Conservation (phyloP, 2,888 invertebrate genomes). For the Sarcophaga subvicina region DNA sequence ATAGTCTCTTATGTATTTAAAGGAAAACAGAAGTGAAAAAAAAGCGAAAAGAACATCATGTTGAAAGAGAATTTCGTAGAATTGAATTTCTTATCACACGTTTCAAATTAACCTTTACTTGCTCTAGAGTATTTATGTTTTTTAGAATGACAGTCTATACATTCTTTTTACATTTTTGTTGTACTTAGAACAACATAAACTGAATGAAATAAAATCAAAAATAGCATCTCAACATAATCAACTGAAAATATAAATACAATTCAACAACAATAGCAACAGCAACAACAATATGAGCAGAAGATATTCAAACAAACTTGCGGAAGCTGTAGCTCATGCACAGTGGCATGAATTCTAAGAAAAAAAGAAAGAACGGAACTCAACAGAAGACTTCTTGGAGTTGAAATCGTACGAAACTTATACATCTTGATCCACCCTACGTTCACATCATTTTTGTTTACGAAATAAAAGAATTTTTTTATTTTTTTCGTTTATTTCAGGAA, state of each 20-base stretch:
- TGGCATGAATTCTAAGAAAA: background rate
- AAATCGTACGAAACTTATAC: too few relatives aligned
- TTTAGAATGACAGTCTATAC: background rate
- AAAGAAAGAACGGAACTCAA: too few relatives aligned
- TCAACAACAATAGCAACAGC: conserved; percentile 4
- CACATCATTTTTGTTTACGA: too few relatives aligned
- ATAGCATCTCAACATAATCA: conserved; percentile 34
- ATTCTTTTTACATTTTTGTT: too few relatives aligned
- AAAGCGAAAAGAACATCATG: background rate
- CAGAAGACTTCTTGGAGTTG: too few relatives aligned
- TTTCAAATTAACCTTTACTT: conserved; percentile 55
- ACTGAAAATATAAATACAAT: conserved; percentile 30
- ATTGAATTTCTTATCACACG: conserved; percentile 66
- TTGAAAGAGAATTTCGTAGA: conserved; percentile 7
- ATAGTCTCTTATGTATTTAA: conserved; percentile 38
- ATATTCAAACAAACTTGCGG: background rate
- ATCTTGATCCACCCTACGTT: too few relatives aligned
- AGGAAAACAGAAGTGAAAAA: conserved; percentile 16
- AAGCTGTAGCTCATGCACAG: background rate
- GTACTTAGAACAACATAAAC: background rate
- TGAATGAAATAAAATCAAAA: background rate
- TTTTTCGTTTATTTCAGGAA: too few relatives aligned
- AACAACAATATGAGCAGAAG: background rate
- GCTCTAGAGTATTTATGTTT: background rate
- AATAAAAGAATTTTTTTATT: too few relatives aligned